These are phyloP conservation scores for Lipotes vexillifer DNA, from an alignment of 2,113 vertebrate genomes.

Conservation along the genomic window DNA sequence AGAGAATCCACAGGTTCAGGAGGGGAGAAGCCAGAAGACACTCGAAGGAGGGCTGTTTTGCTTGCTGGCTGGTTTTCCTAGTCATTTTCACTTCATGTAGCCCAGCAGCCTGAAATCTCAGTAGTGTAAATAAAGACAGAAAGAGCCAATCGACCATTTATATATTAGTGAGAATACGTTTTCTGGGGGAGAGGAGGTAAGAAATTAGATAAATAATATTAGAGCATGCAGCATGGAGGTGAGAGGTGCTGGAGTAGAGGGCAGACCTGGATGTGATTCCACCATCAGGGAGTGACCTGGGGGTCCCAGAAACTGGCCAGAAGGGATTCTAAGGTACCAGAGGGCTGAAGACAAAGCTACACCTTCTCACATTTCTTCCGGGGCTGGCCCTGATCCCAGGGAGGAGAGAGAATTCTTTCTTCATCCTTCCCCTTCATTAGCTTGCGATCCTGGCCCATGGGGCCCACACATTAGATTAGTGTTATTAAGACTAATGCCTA, in stretches of 20 bases:
- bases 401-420: not conserved
- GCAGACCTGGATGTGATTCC: not conserved
- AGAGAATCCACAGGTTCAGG: not conserved
- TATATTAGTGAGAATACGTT: not conserved
- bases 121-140: constrained; percentile 4
- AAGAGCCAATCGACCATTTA: not conserved
- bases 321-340: not conserved
- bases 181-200: not conserved
- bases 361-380: not conserved
- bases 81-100: constrained; percentile 6
- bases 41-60: not conserved
- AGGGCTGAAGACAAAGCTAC: not conserved
- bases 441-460: not conserved
- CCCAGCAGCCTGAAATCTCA: constrained; percentile 17
- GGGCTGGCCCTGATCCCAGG: not conserved
- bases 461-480: not conserved
- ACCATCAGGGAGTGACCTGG: not conserved
- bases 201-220: not conserved
- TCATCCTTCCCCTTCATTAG: not conserved
- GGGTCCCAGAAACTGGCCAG: not conserved
- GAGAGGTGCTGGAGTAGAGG: not conserved
- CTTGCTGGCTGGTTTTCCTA: not conserved
- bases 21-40: not conserved
- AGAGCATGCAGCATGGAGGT: not conserved
- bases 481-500: not conserved